A percentile compares a stretch with the other conserved stretches of the same genome.
Conservation (phyloP, 1,140 invertebrate species). For the Bombus soroeensis region DNA sequence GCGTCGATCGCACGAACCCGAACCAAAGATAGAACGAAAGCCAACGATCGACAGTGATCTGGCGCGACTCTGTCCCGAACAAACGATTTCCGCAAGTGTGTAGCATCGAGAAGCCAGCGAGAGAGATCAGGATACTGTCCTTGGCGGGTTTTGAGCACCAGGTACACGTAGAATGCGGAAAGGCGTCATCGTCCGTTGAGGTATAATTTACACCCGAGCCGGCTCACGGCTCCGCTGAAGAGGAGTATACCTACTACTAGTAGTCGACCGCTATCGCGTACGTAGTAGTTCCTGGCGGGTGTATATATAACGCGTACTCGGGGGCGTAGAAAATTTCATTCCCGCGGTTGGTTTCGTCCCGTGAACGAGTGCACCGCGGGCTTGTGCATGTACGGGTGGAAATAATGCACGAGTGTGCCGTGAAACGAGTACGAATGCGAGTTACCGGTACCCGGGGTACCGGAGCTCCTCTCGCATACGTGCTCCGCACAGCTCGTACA, state of each 20-base stretch:
- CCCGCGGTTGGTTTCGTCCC: constrained; percentile 71
- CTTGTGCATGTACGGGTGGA: constrained; percentile 47
- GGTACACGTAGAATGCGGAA: constrained; percentile 28
- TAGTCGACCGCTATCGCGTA: constrained; percentile 31
- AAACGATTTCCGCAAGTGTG: no score
- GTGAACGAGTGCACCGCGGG: constrained; percentile 46
- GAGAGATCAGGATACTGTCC: not conserved
- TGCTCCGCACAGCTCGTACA: constrained; percentile 34
- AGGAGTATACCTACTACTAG: constrained; percentile 30
- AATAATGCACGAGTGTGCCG: constrained; percentile 58
- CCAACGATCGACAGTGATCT: not conserved
- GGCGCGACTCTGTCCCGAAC: not conserved
- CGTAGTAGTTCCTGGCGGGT: constrained; percentile 2
- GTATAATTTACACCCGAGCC: constrained; percentile 57
- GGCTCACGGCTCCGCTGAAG: constrained; percentile 46
- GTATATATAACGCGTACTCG: constrained; percentile 37
- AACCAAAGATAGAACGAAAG: no score
- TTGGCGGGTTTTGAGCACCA: constrained; percentile 35
- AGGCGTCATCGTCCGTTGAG: constrained; percentile 52
- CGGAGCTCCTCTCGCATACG: constrained; percentile 42
- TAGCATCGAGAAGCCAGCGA: not conserved
- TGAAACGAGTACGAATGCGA: constrained; percentile 71
- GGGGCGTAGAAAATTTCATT: constrained; percentile 75
- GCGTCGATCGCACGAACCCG: no score
- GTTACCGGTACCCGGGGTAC: constrained; percentile 71